A percentile compares a stretch with the other conserved stretches of the same genome.
phyloP scores from a whole-genome alignment of 2,113 vertebrate species.

The Turdus rufiventris region DNA sequence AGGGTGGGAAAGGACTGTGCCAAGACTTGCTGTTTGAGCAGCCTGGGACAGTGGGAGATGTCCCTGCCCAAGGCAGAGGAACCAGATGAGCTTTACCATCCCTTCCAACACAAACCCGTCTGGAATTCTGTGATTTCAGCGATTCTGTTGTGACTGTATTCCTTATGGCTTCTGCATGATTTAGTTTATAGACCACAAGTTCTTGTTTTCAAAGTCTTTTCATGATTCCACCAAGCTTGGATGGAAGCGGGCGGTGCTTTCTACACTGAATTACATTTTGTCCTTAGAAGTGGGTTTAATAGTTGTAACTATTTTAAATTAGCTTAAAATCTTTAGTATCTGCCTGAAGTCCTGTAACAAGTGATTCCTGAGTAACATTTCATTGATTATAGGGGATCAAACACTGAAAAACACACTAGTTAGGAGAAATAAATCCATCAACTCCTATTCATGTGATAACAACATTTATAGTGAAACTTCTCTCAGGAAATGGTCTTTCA shows the following conservation, averaged over 20 bases:
- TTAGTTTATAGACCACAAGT: background rate
- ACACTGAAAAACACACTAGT: background rate
- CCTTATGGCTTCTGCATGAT: background rate
- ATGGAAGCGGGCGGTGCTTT: background rate
- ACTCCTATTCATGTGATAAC: background rate
- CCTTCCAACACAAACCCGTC: background rate
- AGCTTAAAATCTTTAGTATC: background rate
- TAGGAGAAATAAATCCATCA: background rate
- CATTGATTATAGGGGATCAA: background rate
- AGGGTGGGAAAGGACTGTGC: background rate
- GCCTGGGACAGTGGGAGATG: background rate
- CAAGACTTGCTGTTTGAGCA: background rate
- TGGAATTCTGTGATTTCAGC: background rate
- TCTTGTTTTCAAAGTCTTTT: background rate
- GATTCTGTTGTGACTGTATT: background rate
- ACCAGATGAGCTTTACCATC: background rate
- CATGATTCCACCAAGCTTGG: background rate
- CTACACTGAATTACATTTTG: background rate
- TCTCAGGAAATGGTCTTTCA: background rate
- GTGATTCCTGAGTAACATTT: background rate
- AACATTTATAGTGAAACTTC: background rate
- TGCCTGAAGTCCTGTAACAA: background rate
- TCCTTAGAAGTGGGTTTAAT: background rate
- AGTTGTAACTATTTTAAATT: background rate
- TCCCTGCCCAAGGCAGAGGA: background rate